Base-by-base conservation (phyloP, 2,797 vertebrate species). In the Morelia viridis region DNA sequence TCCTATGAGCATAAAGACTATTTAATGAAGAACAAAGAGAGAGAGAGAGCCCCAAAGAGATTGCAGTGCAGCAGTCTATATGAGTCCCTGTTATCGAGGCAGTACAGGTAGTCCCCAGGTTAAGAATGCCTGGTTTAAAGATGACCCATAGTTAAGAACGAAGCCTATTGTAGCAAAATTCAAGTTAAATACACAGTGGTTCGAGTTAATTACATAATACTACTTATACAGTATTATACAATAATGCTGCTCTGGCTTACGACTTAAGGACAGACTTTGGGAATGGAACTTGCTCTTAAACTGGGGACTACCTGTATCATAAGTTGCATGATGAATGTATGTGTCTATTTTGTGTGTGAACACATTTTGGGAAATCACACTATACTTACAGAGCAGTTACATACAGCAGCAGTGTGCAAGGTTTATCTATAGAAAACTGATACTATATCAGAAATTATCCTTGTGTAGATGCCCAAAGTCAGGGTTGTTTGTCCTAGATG, bases 1-100 rank as follows among this genome's bases (percentile, higher is more conserved):
- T 93, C 89, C 83, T 62, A 80, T 91, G 94, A 89, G 60, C 90
- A 88, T 89, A 90, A 92, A 94, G 93, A 94, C 19, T 46, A 95
- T n/a, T 60, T 13, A 22, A 76, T 41, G 6, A 46, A 28, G 35
- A 56, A 68, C 41, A 26, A n/a, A 56, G 31, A 46, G 50, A 85
- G 80, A 22, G 7, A 19, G 22, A 28, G 1, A 10, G 28, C 2
- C 15, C 60, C 0, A 65, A 53, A 64, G 24, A 31, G 60, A 7
- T 56, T 41, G 12, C 13, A 13, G 31, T 28, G 17, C 11, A 80
- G n/a, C 31, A 62, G 22, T 53, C 56, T 80, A 28, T 5, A 28
- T 76, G 12, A 31, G n/a, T 83, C 26, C 15, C 35, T 31, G 19
- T 19, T 31, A 88, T 9, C 12, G 41, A 46, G 2, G 24, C 28